Conservation (phyloP, 1,140 invertebrate species). For the Lordiphosa mommai region DNA sequence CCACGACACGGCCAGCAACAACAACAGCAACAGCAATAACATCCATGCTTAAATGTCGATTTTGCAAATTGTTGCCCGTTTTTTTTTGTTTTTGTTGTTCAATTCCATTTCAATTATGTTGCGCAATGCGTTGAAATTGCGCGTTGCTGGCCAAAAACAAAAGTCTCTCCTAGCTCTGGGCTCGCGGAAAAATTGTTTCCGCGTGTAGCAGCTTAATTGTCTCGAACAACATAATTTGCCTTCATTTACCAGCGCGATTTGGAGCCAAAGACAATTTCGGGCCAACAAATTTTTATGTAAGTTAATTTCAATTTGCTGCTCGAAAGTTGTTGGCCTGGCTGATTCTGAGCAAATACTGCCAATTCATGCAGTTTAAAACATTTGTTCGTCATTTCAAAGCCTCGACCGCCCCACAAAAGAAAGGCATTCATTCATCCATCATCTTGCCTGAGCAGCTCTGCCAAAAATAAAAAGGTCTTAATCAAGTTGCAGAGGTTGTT, state of each 20-base stretch:
- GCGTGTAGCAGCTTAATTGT: constrained; percentile 72
- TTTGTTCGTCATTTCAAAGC: constrained; percentile 73
- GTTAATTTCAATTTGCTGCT: constrained; percentile 68
- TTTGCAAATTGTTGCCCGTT: constrained; percentile 66
- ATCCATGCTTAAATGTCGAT: constrained; percentile 67
- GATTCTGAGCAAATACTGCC: constrained; percentile 46
- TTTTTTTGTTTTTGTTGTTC: constrained; percentile 30
- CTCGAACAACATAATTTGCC: constrained; percentile 70
- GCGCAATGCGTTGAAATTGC: constrained; percentile 73
- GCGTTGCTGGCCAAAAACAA: constrained; percentile 34
- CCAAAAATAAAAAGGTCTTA: constrained; percentile 50
- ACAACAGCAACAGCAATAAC: not conserved
- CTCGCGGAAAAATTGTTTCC: constrained; percentile 60
- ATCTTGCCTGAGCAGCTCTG: constrained; percentile 21
- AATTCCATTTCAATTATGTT: constrained; percentile 68
- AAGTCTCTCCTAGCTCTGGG: constrained; percentile 36
- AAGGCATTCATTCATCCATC: constrained; percentile 37
- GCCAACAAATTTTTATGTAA: constrained; percentile 56
- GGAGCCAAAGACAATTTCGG: constrained; percentile 39
- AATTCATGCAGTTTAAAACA: constrained; percentile 78
- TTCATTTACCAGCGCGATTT: constrained; percentile 46
- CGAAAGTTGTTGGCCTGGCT: constrained; percentile 5
- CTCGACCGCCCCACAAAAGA: constrained; percentile 52
- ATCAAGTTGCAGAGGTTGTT: constrained; percentile 54
- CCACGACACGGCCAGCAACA: not conserved